Evolutionary conservation across 2,113 vertebrate genomes (phyloP), one percentile per base, ranked within the genome.

Genomic region (Scolopax mira): DNA sequence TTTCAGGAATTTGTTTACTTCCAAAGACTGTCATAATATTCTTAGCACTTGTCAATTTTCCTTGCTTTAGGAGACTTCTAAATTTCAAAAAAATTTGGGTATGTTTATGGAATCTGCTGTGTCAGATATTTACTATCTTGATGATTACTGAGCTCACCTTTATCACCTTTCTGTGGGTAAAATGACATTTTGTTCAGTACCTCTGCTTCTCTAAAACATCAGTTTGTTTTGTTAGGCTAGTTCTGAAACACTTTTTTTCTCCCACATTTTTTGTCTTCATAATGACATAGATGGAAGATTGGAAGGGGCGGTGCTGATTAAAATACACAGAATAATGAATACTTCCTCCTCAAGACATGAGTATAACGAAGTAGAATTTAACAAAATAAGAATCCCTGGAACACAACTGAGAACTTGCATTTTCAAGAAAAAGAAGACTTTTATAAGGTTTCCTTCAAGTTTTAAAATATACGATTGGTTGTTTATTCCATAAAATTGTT

Each of bases 1-100:
- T 95, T 90, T 82, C 83, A 93, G n/a, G 49, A 92, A 79, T 42
- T 73, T 75, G 52, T 71, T 96, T 95, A 87, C 84, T 79, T 94
- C 67, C 58, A 83, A 88, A 85, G 83, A 52, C 61, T 60, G 54
- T 81, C 83, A 81, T 74, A 92, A 83, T 79, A 90, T 87, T 97
- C 96, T 93, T 74, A 91, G 35, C 67, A 78, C 67, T 79, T 11
- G 0, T 72, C 79, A 74, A 94, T 96, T 93, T 93, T 78, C 60
- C 64, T 62, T 70, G 61, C 80, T 88, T 65, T 7, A 88, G 79
- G 91, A 72, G 70, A 82, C 72, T 93, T 94, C 88, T 74, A 60
- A 80, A 87, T 96, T 88, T 65, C 83, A 81, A 62, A 91, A 90
- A 97, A 97, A 91, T 98, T 97, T 85, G 95, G 82, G 91, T 91